phyloP scores from a whole-genome alignment of 2,888 invertebrate genomes.

The Electrophaes corylata region DNA sequence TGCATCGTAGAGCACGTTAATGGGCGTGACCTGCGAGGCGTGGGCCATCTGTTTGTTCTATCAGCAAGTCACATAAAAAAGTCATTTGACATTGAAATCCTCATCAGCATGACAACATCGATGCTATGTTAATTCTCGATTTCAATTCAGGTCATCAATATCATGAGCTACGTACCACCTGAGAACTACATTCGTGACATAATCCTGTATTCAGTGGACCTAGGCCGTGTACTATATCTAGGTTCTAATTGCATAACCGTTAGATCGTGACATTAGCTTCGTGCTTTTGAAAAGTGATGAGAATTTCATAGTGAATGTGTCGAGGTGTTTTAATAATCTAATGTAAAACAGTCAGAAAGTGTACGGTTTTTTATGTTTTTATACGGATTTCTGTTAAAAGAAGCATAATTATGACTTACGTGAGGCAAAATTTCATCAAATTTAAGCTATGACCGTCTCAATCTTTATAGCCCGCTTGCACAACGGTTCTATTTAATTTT shows the following conservation, averaged over 20 bases:
- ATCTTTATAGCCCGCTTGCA: no score
- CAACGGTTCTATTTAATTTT: no score
- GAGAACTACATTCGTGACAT: conserved; percentile 50
- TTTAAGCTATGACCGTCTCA: no score
- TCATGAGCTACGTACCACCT: conserved; percentile 41
- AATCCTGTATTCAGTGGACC: conserved; percentile 50
- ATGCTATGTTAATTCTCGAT: conserved; percentile 18
- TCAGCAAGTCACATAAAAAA: no score
- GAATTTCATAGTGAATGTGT: conserved; percentile 29
- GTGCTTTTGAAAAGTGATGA: conserved; percentile 41
- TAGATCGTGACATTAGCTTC: conserved; percentile 55
- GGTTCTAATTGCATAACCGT: conserved; percentile 54
- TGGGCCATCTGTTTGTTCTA: no score
- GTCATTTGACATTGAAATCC: conserved; percentile 20
- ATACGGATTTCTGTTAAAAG: no score
- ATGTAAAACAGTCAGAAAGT: no score
- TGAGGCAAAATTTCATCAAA: no score
- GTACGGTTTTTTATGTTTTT: no score
- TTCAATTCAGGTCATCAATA: conserved; percentile 32
- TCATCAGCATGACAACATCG: not conserved
- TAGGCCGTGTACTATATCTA: conserved; percentile 54
- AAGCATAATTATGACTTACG: no score
- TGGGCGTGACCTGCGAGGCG: no score
- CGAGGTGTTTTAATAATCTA: not conserved
- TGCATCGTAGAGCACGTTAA: no score